Percentiles rank a stretch among this genome's conserved stretches.
Conservation (phyloP, 2,888 invertebrate species). For the Ligdia adustata region DNA sequence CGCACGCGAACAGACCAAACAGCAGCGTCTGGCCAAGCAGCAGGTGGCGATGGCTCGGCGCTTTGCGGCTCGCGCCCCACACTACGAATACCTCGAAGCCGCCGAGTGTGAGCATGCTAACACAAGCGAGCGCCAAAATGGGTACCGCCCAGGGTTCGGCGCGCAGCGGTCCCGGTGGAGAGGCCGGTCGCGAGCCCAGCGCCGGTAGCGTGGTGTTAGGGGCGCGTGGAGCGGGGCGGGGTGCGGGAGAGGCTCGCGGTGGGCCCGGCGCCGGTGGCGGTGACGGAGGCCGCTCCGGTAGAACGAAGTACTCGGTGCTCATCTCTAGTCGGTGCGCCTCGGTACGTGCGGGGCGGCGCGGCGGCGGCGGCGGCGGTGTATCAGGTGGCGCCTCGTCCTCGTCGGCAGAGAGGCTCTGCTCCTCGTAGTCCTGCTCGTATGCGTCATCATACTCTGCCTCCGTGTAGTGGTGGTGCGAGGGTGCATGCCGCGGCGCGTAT, state of each 20-base stretch:
- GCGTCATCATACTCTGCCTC: constrained; percentile 63
- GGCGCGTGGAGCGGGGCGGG: constrained; percentile 48
- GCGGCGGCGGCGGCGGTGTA: constrained; percentile 57
- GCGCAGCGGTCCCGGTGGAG: constrained; percentile 76
- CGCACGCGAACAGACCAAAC: constrained; percentile 92
- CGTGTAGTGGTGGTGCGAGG: constrained; percentile 51
- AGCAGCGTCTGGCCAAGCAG: constrained; percentile 94
- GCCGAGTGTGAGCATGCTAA: constrained; percentile 93
- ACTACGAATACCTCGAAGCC: constrained; percentile 96
- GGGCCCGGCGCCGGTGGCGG: constrained; percentile 63
- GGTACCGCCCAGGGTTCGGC: constrained; percentile 96
- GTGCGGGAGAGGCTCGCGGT: constrained; percentile 55
- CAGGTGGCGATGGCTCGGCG: constrained; percentile 92
- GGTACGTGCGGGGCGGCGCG: constrained; percentile 67
- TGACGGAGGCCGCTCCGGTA: constrained; percentile 83
- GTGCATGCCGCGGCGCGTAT: constrained; percentile 67
- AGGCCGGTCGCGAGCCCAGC: constrained; percentile 46
- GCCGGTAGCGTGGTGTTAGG: constrained; percentile 51
- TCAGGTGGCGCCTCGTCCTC: constrained; percentile 51
- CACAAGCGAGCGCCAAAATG: constrained; percentile 91
- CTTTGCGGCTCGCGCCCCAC: constrained; percentile 90
- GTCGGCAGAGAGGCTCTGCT: constrained; percentile 50
- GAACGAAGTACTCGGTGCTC: constrained; percentile 93
- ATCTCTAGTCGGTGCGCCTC: constrained; percentile 87
- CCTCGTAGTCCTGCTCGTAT: constrained; percentile 67